Evolutionary conservation across 1,140 invertebrate species (phyloP), one percentile per base, ranked within the genome.

Genomic region (Teleopsis dalmanni): DNA sequence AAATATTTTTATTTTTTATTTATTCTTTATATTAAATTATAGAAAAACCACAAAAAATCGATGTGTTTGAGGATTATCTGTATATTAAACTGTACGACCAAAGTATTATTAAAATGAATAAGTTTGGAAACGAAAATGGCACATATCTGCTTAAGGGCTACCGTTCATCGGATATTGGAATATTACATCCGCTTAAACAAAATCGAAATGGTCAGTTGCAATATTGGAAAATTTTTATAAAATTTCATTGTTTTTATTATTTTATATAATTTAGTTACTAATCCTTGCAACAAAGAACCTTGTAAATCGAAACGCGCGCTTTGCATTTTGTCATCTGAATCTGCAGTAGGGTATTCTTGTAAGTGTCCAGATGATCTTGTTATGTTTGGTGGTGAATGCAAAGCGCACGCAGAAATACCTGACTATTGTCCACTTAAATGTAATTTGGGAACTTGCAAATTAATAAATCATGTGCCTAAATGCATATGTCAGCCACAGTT

Each of bases 21-120:
- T 27, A 18, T 47, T 51, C 14, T 26, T 56, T 31, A 18, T 41
- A 13, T 29, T 46, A 14, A 29, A 62, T 62, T 29, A 52, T 70
- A 52, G 76, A 70, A 41, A 76, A 75, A 59, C 86, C 86, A 0
- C 81, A 76, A 57, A 82, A 81, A 60, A 63, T 89, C 3, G 84
- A 87, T 52, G 75, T 88, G 0, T 88, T 88, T 67, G 85, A 87
- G 70, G 81, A 87, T 57, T 72, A 71, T 44, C 51, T 87, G 3
- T 89, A 81, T 57, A 72, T 87, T 8, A 79, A 81, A 19, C 79
- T 82, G 2, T 81, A 79, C 54, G 74, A 75, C 21, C 78, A 83
- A 60, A 75, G 75, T 43, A 76, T 88, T 33, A 67, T 82, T n/a
- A 75, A 76, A 52, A 68, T 88, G 57, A 76, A 83, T 58, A 89